These are phyloP conservation scores for Gortyna flavago DNA, from an alignment of 2,888 invertebrate species.

Conservation along the genomic window DNA sequence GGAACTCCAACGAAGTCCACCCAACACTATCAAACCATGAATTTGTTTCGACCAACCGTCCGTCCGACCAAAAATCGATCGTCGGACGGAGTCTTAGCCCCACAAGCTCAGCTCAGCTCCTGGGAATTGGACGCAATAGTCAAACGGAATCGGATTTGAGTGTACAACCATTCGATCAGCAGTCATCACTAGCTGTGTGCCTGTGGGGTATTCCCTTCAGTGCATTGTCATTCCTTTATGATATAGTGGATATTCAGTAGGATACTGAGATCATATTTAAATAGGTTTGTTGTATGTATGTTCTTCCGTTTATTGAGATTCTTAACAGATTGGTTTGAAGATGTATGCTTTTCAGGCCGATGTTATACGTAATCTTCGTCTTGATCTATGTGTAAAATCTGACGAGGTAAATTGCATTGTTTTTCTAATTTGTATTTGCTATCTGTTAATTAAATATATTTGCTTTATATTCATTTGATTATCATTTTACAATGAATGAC, in stretches of 20 bases:
- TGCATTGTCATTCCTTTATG: slow-evolving; percentile 33
- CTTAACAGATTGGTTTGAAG: background rate
- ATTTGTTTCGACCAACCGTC: slow-evolving; percentile 15
- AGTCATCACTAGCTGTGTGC: slow-evolving; percentile 33
- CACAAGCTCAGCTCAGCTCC: slow-evolving; percentile 52
- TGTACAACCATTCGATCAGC: slow-evolving; percentile 59
- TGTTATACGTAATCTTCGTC: background rate
- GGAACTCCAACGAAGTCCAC: background rate
- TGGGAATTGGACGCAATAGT: slow-evolving; percentile 60
- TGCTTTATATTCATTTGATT: no score
- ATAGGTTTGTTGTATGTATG: slow-evolving; percentile 11
- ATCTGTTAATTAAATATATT: background rate
- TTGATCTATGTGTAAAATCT: no score
- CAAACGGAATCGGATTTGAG: slow-evolving; percentile 61
- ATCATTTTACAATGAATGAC: no score
- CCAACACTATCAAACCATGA: background rate
- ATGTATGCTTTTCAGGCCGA: background rate
- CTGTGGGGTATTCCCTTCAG: slow-evolving; percentile 35
- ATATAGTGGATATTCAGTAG: slow-evolving; percentile 4
- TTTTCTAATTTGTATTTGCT: background rate
- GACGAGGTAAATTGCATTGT: background rate
- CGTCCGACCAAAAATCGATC: slow-evolving; percentile 45
- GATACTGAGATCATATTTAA: slow-evolving; percentile 18
- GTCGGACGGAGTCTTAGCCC: slow-evolving; percentile 18
- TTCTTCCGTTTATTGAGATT: slow-evolving; percentile 3